Evolutionary conservation across 2,797 vertebrate genomes (phyloP).

Genomic region (Meda fulgida): DNA sequence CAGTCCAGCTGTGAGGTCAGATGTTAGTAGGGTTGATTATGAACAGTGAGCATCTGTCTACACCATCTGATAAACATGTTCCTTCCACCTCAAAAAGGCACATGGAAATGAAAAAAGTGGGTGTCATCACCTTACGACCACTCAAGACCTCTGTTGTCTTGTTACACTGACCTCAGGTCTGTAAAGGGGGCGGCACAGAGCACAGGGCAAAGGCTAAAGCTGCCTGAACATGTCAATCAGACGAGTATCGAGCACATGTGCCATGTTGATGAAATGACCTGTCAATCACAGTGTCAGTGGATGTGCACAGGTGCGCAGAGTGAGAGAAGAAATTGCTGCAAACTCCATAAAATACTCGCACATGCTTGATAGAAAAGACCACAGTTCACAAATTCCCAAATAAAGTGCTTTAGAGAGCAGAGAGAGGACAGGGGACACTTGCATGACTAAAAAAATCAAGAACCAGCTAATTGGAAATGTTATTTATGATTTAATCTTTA

Average conservation of each 20-base stretch:
- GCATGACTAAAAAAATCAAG: not conserved
- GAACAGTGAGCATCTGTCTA: slow-evolving; percentile 58
- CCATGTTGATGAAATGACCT: slow-evolving; percentile 42
- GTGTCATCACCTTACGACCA: slow-evolving; percentile 46
- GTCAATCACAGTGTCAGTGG: slow-evolving; percentile 51
- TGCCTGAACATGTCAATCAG: slow-evolving; percentile 45
- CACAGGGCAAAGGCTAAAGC: slow-evolving; percentile 46
- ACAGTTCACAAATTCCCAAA: slow-evolving; percentile 13
- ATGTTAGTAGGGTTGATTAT: slow-evolving; percentile 52
- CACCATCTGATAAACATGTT: slow-evolving; percentile 55
- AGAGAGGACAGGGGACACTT: not conserved
- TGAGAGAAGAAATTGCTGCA: slow-evolving; percentile 12
- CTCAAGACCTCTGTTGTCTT: slow-evolving; percentile 41
- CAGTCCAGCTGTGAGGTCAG: slow-evolving; percentile 60
- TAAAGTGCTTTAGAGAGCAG: slow-evolving; percentile 26
- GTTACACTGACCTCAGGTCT: slow-evolving; percentile 40
- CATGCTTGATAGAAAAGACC: slow-evolving; percentile 20
- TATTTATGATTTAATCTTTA: not conserved
- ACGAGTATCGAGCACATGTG: slow-evolving; percentile 39
- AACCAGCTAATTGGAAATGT: slow-evolving; percentile 6
- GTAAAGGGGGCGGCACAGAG: slow-evolving; percentile 10
- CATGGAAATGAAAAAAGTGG: slow-evolving; percentile 16
- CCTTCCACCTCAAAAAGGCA: slow-evolving; percentile 32
- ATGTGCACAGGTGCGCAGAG: slow-evolving; percentile 41
- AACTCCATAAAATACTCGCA: slow-evolving; percentile 23